Base-by-base conservation (phyloP, 2,888 invertebrate genomes). In the Hemistola chrysoprasaria region DNA sequence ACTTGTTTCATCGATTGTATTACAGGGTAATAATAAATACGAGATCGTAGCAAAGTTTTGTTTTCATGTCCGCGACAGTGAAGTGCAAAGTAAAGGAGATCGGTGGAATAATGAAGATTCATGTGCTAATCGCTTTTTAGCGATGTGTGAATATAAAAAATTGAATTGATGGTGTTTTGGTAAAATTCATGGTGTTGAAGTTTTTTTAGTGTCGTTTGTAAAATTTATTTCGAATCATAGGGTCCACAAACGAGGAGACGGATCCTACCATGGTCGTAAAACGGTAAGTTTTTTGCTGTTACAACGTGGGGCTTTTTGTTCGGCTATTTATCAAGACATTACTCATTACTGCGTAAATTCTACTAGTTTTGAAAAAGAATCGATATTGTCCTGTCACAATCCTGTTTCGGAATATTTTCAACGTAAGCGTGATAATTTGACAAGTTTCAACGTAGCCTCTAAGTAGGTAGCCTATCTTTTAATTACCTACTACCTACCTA, bases 221-320 rank as follows among this genome's bases (percentile, higher is more conserved):
- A 80, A 79, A 63, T 63, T 79, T 80, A 79, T 64, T 80, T 79
- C 82, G 74, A 89, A 89, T 82, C 89, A 90, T 90, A 88, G 89
- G 89, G 82, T 87, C 89, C 82, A 86, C 79, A 81, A 84, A 79
- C 79, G 89, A 85, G 79, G 81, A 76, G 76, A 89, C 89, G 89
- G 88, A 86, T 85, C 87, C 86, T 87, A 89, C 78, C 86, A 90
- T 90, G 90, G 90, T 88, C 85, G 88, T 89, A 83, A 89, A 89
- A 88, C 88, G 87, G 88, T 89, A 71, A 82, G 88, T 79, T 66
- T 56, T 63, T 54, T 43, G 56, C 27, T 53, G 11, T 33, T 20
- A 47, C 54, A 64, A 62, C 63, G 58, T 63, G 55, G 55, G 62
- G 33, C 30, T 37, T 56, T 22, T 47, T 40, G 39, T 36, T 8